Conservation (phyloP, 2,888 invertebrate genomes). For the Dicyrtoma fusca region DNA sequence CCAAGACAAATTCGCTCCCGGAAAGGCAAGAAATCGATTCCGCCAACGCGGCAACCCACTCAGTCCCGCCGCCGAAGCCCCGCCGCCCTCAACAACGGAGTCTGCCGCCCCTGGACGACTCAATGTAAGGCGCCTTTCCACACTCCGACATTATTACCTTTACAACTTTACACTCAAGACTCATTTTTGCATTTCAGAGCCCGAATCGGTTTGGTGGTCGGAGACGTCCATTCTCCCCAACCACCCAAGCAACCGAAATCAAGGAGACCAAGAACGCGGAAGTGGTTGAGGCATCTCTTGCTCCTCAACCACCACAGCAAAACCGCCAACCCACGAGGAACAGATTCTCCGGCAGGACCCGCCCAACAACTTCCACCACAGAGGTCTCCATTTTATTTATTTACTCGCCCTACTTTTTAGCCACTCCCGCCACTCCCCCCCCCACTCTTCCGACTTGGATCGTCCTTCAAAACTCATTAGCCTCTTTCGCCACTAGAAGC, state of each 20-base stretch:
- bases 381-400: too few relatives aligned
- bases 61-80: constrained; percentile 12
- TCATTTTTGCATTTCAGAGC: constrained; percentile 6
- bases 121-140: too few relatives aligned
- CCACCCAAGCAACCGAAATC: constrained; percentile 17
- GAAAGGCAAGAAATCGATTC: constrained; percentile 27
- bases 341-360: constrained; percentile 32
- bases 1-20: constrained; percentile 16
- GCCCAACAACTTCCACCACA: constrained; percentile 34
- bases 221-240: constrained; percentile 23
- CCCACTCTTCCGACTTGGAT: too few relatives aligned
- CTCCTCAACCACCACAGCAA: constrained; percentile 4
- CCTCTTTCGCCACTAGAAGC: too few relatives aligned
- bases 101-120: constrained; percentile 20
- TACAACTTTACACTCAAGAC: too few relatives aligned
- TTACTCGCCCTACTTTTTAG: too few relatives aligned
- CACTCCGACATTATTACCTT: too few relatives aligned
- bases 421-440: too few relatives aligned
- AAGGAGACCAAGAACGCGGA: too few relatives aligned
- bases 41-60: constrained; percentile 25
- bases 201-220: constrained; percentile 33
- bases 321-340: constrained; percentile 15
- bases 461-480: too few relatives aligned
- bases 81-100: constrained; percentile 29
- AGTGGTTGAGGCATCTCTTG: constrained; percentile 1